Evolutionary conservation across 2,113 vertebrate species (phyloP).

Genomic region (Meles meles): DNA sequence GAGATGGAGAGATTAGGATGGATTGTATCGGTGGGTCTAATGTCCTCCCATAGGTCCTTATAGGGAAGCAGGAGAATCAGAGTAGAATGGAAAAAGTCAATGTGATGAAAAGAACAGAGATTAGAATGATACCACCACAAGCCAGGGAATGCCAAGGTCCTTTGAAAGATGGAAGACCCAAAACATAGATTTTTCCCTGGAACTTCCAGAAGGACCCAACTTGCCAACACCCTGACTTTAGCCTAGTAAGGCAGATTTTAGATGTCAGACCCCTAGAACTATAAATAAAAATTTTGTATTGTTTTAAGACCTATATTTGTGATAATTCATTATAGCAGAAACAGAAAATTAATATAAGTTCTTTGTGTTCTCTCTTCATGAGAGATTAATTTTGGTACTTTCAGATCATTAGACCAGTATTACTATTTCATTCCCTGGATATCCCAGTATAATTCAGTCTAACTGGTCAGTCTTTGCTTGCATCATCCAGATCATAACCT

Average conservation of each 20-base stretch:
- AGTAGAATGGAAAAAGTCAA: background rate
- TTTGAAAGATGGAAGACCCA: background rate
- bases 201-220: background rate
- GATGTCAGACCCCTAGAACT: background rate
- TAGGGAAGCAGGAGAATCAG: background rate
- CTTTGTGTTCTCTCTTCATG: background rate
- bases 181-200: background rate
- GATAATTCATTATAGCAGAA: background rate
- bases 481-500: background rate
- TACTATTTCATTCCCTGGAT: background rate
- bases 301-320: background rate
- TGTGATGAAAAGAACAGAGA: background rate
- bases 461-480: background rate
- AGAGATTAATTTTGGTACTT: background rate
- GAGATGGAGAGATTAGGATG: background rate
- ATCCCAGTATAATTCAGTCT: background rate
- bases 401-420: background rate
- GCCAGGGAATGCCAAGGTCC: background rate
- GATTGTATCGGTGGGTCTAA: background rate
- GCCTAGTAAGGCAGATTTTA: background rate
- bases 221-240: background rate
- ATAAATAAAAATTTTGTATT: background rate
- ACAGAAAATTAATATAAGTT: background rate
- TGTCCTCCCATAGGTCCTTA: background rate
- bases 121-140: background rate